A percentile compares a stretch with the other conserved stretches of the same genome.
Evolutionary conservation across 2,888 invertebrate genomes (phyloP).

Genomic region (Acronicta aceris): DNA sequence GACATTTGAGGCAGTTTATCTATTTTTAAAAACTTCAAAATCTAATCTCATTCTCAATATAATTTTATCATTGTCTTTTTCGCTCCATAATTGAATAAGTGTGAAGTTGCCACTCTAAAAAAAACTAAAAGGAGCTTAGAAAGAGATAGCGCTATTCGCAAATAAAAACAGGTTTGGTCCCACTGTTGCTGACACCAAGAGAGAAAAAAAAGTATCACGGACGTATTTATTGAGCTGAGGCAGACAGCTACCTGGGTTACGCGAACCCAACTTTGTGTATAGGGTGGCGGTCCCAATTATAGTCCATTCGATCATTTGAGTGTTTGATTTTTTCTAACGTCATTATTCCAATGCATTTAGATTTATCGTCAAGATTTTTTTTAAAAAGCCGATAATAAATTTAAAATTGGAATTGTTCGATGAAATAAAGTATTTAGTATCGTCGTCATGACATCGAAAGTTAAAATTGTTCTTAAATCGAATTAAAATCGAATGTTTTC

Average conservation of each 20-base stretch:
- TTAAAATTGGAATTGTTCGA: neutral
- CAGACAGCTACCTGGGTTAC: conserved; percentile 73
- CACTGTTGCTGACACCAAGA: conserved; percentile 50
- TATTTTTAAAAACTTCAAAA: neutral
- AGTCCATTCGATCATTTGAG: conserved; percentile 27
- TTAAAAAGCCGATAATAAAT: neutral
- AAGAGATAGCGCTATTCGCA: conserved; percentile 58
- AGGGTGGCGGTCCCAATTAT: conserved; percentile 52
- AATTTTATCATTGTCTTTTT: conserved; percentile 29
- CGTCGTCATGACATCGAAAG: neutral
- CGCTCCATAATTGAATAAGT: conserved; percentile 49
- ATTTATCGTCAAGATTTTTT: neutral
- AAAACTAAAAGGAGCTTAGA: conserved; percentile 54
- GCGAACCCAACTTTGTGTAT: conserved; percentile 54
- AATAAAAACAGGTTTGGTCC: conserved; percentile 69
- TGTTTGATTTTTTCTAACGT: conserved; percentile 13
- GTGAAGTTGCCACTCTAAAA: conserved; percentile 52
- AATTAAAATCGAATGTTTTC: conserved; percentile 20
- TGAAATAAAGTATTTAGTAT: neutral
- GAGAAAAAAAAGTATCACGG: conserved; percentile 47
- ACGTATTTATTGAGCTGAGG: conserved; percentile 58
- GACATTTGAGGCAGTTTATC: no score
- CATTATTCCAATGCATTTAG: neutral
- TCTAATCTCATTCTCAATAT: conserved; percentile 5
- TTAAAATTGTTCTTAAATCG: conserved; percentile 2